These are phyloP conservation scores for Archips xylosteana DNA, from an alignment of 2,888 invertebrate species.

Conservation along the genomic window DNA sequence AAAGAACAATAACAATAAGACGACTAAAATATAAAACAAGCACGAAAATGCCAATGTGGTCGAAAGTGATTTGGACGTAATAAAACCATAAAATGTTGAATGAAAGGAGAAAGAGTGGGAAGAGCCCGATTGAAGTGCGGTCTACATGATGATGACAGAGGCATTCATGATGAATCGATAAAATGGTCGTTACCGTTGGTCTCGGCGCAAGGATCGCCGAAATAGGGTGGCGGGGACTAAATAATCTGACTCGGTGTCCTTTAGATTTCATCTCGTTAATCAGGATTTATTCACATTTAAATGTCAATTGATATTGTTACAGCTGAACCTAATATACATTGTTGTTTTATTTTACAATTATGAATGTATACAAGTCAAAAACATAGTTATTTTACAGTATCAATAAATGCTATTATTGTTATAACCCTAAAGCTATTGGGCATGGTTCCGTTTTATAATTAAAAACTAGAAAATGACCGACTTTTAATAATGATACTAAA, in stretches of 20 bases:
- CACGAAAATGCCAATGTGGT: conserved; percentile 67
- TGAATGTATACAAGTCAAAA: conserved; percentile 85
- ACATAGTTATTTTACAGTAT: conserved; percentile 82
- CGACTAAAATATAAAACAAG: conserved; percentile 70
- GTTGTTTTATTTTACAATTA: conserved; percentile 76
- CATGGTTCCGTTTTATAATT: conserved; percentile 76
- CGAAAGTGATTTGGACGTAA: conserved; percentile 63
- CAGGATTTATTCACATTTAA: conserved; percentile 84
- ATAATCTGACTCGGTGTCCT: conserved; percentile 74
- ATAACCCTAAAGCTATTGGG: conserved; percentile 81
- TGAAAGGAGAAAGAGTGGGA: conserved; percentile 79
- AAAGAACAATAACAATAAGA: conserved; percentile 64
- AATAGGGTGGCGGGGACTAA: conserved; percentile 74
- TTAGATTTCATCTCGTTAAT: conserved; percentile 70
- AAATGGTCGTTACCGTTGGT: conserved; percentile 83
- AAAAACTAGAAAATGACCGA: conserved; percentile 62
- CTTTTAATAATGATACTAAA: conserved; percentile 56
- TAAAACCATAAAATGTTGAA: conserved; percentile 61
- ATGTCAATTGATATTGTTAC: conserved; percentile 78
- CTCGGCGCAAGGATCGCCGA: conserved; percentile 81
- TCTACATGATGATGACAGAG: conserved; percentile 84
- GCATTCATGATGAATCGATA: conserved; percentile 84
- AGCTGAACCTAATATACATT: conserved; percentile 80
- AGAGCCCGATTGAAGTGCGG: conserved; percentile 77
- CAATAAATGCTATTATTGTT: conserved; percentile 81